These are phyloP conservation scores for Sus scrofa DNA, from an alignment of 2,113 vertebrate genomes.

Conservation along the genomic window T2T-Sscrofa CM000812.6:143124001-143124500, in stretches of 20 bases:
- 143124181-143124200: not conserved
- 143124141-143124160: not conserved
- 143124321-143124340: not conserved
- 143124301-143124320: constrained; percentile 10
- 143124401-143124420: not conserved
- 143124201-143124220: constrained; percentile 8
- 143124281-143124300: not conserved
- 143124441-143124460: not conserved
- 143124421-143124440: constrained; percentile 21
- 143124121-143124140: not conserved
- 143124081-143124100: not conserved
- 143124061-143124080: not conserved
- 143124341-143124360: not conserved
- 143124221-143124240: constrained; percentile 23
- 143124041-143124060: constrained; percentile 4
- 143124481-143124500: not conserved
- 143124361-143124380: not conserved
- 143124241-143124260: not conserved
- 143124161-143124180: not conserved
- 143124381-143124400: not conserved
- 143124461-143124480: not conserved
- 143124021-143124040: not conserved
- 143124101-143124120: constrained; percentile 34
- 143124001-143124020: constrained; percentile 15
- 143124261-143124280: not conserved